Evolutionary conservation across 2,888 invertebrate genomes (phyloP), one percentile per base, ranked within the genome.

Genomic region (Erannis defoliaria): DNA sequence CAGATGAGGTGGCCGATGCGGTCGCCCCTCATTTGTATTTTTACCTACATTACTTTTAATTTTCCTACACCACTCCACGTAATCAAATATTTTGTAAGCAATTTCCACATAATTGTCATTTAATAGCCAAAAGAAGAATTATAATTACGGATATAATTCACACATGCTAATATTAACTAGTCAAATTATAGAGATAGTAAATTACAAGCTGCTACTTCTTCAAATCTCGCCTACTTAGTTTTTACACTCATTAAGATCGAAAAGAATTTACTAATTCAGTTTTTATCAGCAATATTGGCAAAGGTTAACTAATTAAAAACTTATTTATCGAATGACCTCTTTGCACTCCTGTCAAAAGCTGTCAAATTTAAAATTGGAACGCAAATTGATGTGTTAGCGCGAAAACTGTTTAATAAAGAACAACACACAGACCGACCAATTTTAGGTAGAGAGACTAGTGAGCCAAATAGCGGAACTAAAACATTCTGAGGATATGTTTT

Each of bases 341-440:
- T 19, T 56, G 53, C 56, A 31, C 53, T 21, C n/a, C 64, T 67
- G 64, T 69, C 64, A 66, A 63, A 61, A 55, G 50, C 63, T 63
- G 66, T 61, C 63, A 67, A 59, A 60, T 66, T 65, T 53, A 60
- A 72, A 74, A 70, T 55, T 65, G 40, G 66, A 72, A 66, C 66
- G 46, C 67, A 58, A 61, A 61, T 37, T 51, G 50, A 45, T 38
- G 60, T 29, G 50, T 40, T 45, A 33, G 48, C 40, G 35, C 40
- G 53, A 53, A 33, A 59, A 48, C 40, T 33, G 31, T 23, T 58
- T 38, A 19, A 29, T 37, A 43, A 55, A 35, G 33, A 49, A 49
- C 19, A 14, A 49, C 5, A 1, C n/a, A 0, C n/a, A 16, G 9
- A 16, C 6, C 6, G 16, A 16, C 37, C 3, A 16, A 4, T 16